Conservation (phyloP, 2,797 vertebrate species). For the Lerista edwardsae region DNA sequence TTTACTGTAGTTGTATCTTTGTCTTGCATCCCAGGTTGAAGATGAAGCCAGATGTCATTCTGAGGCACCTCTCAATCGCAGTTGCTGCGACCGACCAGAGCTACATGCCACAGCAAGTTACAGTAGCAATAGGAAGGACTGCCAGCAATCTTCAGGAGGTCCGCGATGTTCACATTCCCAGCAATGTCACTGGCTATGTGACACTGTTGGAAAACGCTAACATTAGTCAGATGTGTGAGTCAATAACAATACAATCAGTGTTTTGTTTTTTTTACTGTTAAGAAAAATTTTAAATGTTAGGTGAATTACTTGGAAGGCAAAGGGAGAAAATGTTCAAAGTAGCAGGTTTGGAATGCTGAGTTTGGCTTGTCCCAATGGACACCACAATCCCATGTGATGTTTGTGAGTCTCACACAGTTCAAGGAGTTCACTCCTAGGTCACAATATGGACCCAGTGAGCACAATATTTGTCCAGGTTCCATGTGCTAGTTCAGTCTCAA, state of each 20-base stretch:
- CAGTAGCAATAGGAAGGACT: conserved; percentile 91
- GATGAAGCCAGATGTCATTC: conserved; percentile 94
- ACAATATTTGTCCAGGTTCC: too few relatives aligned
- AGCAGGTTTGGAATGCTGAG: background rate
- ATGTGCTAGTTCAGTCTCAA: too few relatives aligned
- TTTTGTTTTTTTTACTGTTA: conserved; percentile 29
- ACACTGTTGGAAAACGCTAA: conserved; percentile 95
- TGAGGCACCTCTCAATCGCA: conserved; percentile 92
- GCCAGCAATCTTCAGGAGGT: conserved; percentile 91
- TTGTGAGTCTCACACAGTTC: too few relatives aligned
- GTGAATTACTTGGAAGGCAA: conserved; percentile 3
- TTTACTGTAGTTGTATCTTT: background rate
- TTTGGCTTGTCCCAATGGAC: background rate
- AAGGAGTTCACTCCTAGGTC: too few relatives aligned
- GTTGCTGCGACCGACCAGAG: conserved; percentile 96
- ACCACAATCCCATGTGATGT: too few relatives aligned
- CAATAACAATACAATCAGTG: conserved; percentile 46
- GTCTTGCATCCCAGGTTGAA: conserved; percentile 84
- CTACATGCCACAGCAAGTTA: conserved; percentile 98
- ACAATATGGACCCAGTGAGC: too few relatives aligned
- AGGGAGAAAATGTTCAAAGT: background rate
- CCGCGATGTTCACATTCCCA: conserved; percentile 94
- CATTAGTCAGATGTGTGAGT: conserved; percentile 96
- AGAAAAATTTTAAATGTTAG: background rate
- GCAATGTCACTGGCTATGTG: conserved; percentile 95